Base-by-base conservation (phyloP, 2,888 invertebrate genomes). In the Punctoribates punctum region DNA sequence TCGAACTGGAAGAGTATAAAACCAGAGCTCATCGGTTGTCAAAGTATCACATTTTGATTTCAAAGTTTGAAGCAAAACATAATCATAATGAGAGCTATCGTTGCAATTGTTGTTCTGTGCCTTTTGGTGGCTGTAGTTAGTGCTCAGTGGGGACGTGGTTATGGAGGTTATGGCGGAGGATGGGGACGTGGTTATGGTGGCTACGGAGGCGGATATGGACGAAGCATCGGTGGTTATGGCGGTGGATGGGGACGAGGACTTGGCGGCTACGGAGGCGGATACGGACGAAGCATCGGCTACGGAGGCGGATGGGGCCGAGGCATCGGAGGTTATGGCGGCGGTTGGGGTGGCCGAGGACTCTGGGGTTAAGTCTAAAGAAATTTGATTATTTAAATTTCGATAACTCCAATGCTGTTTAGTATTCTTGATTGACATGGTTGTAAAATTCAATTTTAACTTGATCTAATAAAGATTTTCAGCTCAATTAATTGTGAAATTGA, bases 261-360 rank as follows among this genome's bases (percentile, higher is more conserved):
- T 13, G 62, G 62, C 27, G 62, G 62, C 27, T 62, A 62, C 27
- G 62, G 62, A 29, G n/a, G 65, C 17, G 65, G 54, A 54, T 54
- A 1, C 42, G 42, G 42, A 42, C 42, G 42, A 42, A 11, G 42
- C 8, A 9, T 42, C 42, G 42, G 57, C 25, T n/a, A n/a, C 8
- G 46, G 46, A 8, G 51, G 51, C 8, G 46, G 46, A 8, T 48
- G 17, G 15, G 46, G 46, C 11, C 42, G 42, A 42, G 11, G 15
- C 13, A 2, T 2, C 13, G 13, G 46, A 11, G 46, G 46, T 48
- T 48, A 48, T 8, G 46, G 42, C 42, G 42, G 42, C 42, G 48
- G 48, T 13, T 48, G 54, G 54, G 15, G 54, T 20, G 54, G 54
- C 20, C n/a, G 54, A 20, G 54, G 54, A 20, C n/a, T 54, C 3